Conservation (phyloP, 2,113 vertebrate genomes). For the Dipodomys spectabilis region DNA sequence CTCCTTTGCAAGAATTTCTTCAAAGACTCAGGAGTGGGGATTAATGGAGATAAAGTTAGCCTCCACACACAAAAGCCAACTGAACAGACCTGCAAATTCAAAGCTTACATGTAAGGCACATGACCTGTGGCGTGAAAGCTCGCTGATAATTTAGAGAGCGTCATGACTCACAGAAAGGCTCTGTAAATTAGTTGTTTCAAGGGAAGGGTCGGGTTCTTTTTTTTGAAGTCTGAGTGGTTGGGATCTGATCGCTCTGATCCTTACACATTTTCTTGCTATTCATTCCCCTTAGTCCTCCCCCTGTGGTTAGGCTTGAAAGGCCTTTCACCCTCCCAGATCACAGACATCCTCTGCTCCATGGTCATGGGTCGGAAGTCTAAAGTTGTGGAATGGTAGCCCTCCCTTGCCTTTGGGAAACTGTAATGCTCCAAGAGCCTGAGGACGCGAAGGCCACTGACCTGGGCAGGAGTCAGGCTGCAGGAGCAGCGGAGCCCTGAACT, state of each 20-base stretch:
- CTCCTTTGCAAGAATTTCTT: neutral
- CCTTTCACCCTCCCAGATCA: neutral
- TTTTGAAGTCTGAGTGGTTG: constrained; percentile 60
- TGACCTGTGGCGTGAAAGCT: constrained; percentile 1
- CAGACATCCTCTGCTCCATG: neutral
- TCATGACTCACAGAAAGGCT: constrained; percentile 8
- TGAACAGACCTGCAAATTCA: neutral
- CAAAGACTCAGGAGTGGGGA: neutral
- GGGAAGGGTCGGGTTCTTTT: neutral
- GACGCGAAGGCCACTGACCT: neutral
- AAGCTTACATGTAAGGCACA: neutral
- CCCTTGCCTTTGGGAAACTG: neutral
- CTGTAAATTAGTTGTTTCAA: constrained; percentile 63
- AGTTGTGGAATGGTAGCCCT: neutral
- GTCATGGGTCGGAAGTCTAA: neutral
- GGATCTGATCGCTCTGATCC: constrained; percentile 54
- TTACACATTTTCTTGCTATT: constrained; percentile 35
- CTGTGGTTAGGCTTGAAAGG: constrained; percentile 45
- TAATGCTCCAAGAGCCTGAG: neutral
- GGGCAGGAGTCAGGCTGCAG: accelerated
- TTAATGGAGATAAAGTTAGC: neutral
- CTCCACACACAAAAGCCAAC: neutral
- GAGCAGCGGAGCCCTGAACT: accelerated
- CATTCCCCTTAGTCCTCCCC: constrained; percentile 50
- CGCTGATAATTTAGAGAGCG: constrained; percentile 32